Conservation (phyloP, 1,140 invertebrate species). For the Tetraneura akinire region DNA sequence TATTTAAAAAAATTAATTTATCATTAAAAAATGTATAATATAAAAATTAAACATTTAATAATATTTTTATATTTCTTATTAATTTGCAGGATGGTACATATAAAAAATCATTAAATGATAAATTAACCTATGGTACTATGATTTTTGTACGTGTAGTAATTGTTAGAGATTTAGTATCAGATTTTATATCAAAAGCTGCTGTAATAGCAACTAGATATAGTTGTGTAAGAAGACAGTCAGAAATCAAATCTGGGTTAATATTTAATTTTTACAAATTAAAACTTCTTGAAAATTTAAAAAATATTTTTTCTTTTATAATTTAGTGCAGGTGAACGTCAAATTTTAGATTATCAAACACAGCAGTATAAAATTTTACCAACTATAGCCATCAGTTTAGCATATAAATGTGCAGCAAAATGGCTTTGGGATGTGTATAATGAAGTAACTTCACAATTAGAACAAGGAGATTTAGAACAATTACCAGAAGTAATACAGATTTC, state of each 20-base stretch:
- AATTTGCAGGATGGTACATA: slow-evolving; percentile 77
- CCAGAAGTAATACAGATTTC: slow-evolving; percentile 69
- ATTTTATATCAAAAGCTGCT: slow-evolving; percentile 76
- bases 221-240: slow-evolving; percentile 82
- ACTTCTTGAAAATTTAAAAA: neutral
- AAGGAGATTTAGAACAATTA: slow-evolving; percentile 75
- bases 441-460: slow-evolving; percentile 75
- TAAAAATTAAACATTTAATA: too few species aligned
- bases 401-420: slow-evolving; percentile 72
- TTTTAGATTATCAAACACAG: slow-evolving; percentile 90
- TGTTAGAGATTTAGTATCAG: slow-evolving; percentile 68
- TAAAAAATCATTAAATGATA: slow-evolving; percentile 78
- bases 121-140: slow-evolving; percentile 93
- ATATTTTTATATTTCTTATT: slow-evolving; percentile 23
- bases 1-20: too few species aligned
- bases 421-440: slow-evolving; percentile 82
- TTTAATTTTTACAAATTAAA: neutral
- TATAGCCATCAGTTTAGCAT: slow-evolving; percentile 77
- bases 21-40: too few species aligned
- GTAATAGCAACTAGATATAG: slow-evolving; percentile 88
- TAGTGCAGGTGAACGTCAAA: slow-evolving; percentile 81
- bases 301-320: slow-evolving; percentile 57
- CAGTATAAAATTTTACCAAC: slow-evolving; percentile 87
- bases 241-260: slow-evolving; percentile 75
- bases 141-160: slow-evolving; percentile 87